These are phyloP conservation scores for Elegia similella DNA, from an alignment of 2,888 invertebrate genomes.

Conservation along the genomic window DNA sequence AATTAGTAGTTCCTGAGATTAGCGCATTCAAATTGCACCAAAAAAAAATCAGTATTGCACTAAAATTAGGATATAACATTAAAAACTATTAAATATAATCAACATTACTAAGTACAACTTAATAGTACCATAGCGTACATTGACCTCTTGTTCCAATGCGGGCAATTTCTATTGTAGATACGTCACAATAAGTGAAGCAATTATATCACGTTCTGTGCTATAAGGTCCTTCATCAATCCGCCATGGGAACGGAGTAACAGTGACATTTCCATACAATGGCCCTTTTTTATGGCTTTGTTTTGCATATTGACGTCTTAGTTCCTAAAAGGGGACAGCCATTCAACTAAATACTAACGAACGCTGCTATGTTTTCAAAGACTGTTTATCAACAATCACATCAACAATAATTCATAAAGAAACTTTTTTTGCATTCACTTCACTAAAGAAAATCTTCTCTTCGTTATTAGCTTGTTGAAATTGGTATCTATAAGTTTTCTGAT, in stretches of 20 bases:
- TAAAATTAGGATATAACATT: too few relatives aligned
- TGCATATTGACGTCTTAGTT: conserved; percentile 17
- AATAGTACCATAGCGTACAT: neutral
- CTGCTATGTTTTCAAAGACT: too few relatives aligned
- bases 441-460: too few relatives aligned
- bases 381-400: too few relatives aligned
- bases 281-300: conserved; percentile 36
- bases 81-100: too few relatives aligned
- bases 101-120: conserved; percentile 6
- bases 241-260: conserved; percentile 41
- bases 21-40: too few relatives aligned
- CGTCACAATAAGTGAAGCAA: conserved; percentile 6
- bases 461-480: too few relatives aligned
- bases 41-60: too few relatives aligned
- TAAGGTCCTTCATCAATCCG: conserved; percentile 11
- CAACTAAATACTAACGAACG: neutral
- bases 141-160: conserved; percentile 11
- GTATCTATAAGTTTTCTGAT: too few relatives aligned
- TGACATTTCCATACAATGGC: conserved; percentile 55
- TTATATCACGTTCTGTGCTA: conserved; percentile 9
- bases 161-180: conserved; percentile 3
- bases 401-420: too few relatives aligned
- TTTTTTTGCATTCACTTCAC: too few relatives aligned
- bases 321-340: conserved; percentile 3
- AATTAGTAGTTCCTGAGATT: too few relatives aligned